A percentile compares a stretch with the other conserved stretches of the same genome.
phyloP scores from a whole-genome alignment of 2,888 invertebrate genomes.

The Conistra vaccinii region DNA sequence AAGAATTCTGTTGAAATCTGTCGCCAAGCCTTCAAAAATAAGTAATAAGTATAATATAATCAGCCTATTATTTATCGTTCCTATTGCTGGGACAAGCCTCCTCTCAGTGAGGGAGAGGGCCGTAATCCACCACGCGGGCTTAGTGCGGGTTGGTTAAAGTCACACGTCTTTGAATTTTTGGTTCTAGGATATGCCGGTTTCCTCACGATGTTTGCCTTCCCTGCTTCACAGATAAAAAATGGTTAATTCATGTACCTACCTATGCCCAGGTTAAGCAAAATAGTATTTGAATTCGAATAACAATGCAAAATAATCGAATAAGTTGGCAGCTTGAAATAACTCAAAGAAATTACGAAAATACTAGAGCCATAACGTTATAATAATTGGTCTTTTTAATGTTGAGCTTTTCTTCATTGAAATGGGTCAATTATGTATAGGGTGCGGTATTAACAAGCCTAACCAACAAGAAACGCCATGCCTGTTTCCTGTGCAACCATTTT shows the following conservation, averaged over 20 bases:
- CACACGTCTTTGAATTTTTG: too few relatives aligned
- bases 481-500: not conserved
- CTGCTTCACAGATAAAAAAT: too few relatives aligned
- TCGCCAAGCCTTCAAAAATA: not conserved
- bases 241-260: not conserved
- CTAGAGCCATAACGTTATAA: too few relatives aligned
- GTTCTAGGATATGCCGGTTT: too few relatives aligned
- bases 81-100: too few relatives aligned
- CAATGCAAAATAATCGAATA: not conserved
- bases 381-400: not conserved
- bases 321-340: not conserved
- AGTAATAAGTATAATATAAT: not conserved
- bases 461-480: not conserved
- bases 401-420: not conserved
- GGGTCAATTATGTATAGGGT: not conserved
- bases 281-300: not conserved
- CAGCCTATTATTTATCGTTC: too few relatives aligned
- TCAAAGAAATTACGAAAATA: not conserved
- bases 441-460: not conserved
- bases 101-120: too few relatives aligned
- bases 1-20: slow-evolving; percentile 16
- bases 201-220: too few relatives aligned
- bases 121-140: too few relatives aligned
- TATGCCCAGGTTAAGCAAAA: not conserved
- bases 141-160: too few relatives aligned